Percentiles rank a stretch among this genome's conserved stretches.
Conservation (phyloP, 2,888 invertebrate species). For the Tetragnatha montana region DNA sequence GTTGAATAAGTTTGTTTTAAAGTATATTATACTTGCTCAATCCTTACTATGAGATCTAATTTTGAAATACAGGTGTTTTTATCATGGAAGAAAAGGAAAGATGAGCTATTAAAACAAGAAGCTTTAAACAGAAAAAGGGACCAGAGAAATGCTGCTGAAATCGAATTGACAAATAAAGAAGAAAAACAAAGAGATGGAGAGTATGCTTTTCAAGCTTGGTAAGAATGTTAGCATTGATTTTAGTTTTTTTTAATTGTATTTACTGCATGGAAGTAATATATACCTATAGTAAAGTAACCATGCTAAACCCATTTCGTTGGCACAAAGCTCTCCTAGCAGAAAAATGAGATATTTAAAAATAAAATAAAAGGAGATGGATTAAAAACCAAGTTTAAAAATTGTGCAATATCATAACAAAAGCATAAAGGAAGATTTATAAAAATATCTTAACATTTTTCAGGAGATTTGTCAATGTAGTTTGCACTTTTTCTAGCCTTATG, state of each 20-base stretch:
- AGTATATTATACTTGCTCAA: too few species aligned
- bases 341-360: too few species aligned
- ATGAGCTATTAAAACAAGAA: not conserved
- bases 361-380: too few species aligned
- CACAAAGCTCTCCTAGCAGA: too few species aligned
- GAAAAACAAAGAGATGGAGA: conserved; percentile 28
- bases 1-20: too few species aligned
- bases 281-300: not conserved
- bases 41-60: not conserved
- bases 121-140: not conserved
- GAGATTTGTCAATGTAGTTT: too few species aligned
- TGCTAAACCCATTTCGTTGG: not conserved
- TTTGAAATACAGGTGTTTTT: not conserved
- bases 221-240: not conserved
- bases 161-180: not conserved
- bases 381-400: too few species aligned
- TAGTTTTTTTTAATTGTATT: not conserved
- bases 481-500: too few species aligned
- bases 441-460: too few species aligned
- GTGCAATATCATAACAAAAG: too few species aligned
- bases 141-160: not conserved
- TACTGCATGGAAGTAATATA: not conserved
- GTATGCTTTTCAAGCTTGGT: conserved; percentile 41
- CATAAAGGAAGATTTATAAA: too few species aligned
- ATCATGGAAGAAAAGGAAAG: not conserved